Conservation (phyloP, 2,113 vertebrate species). For the Microcebus jonahi region DNA sequence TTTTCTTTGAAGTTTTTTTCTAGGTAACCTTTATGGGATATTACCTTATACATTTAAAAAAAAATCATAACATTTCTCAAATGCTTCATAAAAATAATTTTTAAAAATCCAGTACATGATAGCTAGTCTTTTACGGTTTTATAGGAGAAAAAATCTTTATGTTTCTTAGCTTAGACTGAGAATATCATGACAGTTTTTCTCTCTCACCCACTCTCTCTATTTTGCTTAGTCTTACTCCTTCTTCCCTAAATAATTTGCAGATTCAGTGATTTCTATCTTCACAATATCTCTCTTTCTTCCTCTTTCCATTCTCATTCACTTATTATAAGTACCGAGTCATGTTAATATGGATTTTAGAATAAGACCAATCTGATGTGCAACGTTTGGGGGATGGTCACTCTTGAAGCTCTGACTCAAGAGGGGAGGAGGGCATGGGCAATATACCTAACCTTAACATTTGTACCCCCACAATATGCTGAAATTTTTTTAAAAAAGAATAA, state of each 20-base stretch:
- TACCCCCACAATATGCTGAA: too few species aligned
- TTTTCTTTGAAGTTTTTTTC: conserved; percentile 38
- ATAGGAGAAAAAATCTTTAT: neutral
- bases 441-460: too few species aligned
- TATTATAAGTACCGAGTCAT: neutral
- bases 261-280: neutral
- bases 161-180: conserved; percentile 15
- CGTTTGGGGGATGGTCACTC: too few species aligned
- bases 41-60: neutral
- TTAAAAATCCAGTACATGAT: neutral
- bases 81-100: conserved; percentile 14
- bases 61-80: conserved; percentile 19
- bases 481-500: neutral
- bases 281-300: neutral
- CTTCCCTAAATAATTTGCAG: neutral
- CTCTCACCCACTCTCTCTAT: too few species aligned
- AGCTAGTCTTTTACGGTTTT: neutral
- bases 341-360: neutral
- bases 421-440: too few species aligned
- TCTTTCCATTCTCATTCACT: conserved; percentile 11
- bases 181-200: neutral
- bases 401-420: too few species aligned
- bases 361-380: neutral
- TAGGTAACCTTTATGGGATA: neutral
- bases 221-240: neutral